These are phyloP conservation scores for Euphonia xanthogaster DNA, from an alignment of 2,797 vertebrate species.

Conservation along the genomic window DNA sequence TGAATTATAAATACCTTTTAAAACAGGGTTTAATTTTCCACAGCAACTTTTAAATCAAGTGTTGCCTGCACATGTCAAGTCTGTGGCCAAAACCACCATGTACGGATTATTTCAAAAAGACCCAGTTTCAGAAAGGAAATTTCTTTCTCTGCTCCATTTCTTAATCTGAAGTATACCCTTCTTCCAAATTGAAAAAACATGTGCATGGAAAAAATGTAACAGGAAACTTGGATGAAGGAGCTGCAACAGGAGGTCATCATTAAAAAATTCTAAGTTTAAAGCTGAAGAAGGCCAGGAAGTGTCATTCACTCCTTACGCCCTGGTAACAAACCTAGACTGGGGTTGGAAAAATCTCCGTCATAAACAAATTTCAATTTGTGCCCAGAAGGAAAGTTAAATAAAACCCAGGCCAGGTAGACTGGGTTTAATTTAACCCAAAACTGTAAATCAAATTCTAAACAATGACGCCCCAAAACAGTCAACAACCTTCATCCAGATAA, in stretches of 20 bases:
- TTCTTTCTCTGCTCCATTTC: not conserved
- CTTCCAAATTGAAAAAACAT: constrained; percentile 33
- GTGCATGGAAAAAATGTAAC: constrained; percentile 13
- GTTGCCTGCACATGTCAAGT: not conserved
- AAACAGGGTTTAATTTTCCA: not conserved
- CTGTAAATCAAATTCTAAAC: not conserved
- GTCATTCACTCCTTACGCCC: not conserved
- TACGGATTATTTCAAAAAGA: not conserved
- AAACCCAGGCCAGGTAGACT: not conserved
- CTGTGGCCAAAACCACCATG: not conserved
- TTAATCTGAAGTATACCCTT: not conserved
- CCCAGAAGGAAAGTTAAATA: not conserved
- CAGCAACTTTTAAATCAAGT: not conserved
- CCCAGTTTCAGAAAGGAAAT: not conserved
- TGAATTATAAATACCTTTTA: not conserved
- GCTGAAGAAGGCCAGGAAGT: not conserved
- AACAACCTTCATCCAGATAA: constrained; percentile 4
- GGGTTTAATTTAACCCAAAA: not conserved
- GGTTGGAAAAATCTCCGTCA: not conserved
- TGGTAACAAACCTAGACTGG: not conserved
- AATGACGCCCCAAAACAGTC: not conserved
- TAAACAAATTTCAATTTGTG: not conserved
- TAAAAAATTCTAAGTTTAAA: constrained; percentile 29
- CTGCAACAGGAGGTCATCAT: not conserved
- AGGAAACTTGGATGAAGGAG: constrained; percentile 14